Base-by-base conservation (phyloP, 2,888 invertebrate species). In the Axea sp. region DNA sequence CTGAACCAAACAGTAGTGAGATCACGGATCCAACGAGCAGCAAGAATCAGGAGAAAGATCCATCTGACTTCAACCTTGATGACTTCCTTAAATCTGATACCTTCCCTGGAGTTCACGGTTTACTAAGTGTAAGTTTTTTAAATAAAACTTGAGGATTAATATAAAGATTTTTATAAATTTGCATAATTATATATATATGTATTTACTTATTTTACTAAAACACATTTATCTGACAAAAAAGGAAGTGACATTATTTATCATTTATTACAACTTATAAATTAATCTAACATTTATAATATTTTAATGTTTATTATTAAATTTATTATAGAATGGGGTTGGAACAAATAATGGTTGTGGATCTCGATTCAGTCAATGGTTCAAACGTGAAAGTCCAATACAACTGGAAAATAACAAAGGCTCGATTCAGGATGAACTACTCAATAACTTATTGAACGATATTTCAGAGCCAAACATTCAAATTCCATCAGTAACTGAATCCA, bases 351-450 rank as follows among this genome's bases (percentile, higher is more conserved):
- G 88, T 14, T 85, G 89, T 39, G 90, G 92, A 75, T 94, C 94
- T 12, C 90, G 94, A 12, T 95, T 95, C 87, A 94, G 93, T 83
- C 92, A 92, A 75, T 95, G 95, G 93, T 97, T 96, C 89, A 92
- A 91, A 33, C 90, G 91, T 43, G 92, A 93, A 77, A 92, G 92
- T 78, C 92, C 92, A 0, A 86, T 88, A 62, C 83, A 83, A 53
- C 76, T 82, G 6, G 88, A 89, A 65, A 89, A 89, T 80, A 88
- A 90, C 11, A 87, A 91, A 24, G 90, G 91, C 15, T 91, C 92
- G 2, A 84, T 91, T 64, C 91, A 91, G 74, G 92, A 92, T 68
- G 92, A 92, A 74, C 80, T 91, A 37, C 84, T 91, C 67, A 91
- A 92, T 81, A 92, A 92, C 81, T 90, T 93, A 82, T 89, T 93